These are phyloP conservation scores for Microcebus ravelobensis DNA, from an alignment of 2,113 vertebrate genomes.

Conservation along the genomic window DNA sequence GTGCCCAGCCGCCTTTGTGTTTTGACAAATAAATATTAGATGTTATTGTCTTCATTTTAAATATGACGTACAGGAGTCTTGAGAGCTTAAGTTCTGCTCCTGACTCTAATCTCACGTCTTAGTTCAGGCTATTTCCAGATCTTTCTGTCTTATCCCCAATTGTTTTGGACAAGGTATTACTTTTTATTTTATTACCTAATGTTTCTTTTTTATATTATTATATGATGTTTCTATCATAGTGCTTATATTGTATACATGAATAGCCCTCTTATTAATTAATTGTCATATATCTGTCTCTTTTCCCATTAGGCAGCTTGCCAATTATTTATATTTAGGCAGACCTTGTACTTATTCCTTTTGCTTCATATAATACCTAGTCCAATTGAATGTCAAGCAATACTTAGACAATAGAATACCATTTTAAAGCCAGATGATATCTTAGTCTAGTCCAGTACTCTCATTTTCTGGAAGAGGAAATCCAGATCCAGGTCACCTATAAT, in stretches of 20 bases:
- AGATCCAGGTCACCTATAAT: not conserved
- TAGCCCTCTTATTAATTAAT: not conserved
- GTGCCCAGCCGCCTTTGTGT: not conserved
- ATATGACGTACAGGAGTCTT: not conserved
- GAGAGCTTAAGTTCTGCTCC: constrained; percentile 37
- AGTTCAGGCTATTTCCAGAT: constrained; percentile 26
- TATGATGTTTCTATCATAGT: constrained; percentile 12
- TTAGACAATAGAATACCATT: not conserved
- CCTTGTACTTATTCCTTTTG: not conserved
- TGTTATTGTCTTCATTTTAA: constrained; percentile 44
- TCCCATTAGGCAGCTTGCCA: not conserved
- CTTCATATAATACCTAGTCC: not conserved
- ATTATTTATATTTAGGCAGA: not conserved
- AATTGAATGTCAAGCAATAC: constrained; percentile 1
- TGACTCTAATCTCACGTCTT: constrained; percentile 13
- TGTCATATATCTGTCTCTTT: not conserved
- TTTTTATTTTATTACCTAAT: constrained; percentile 21
- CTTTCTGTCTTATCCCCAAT: not conserved
- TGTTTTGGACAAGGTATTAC: constrained; percentile 4
- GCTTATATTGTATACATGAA: not conserved
- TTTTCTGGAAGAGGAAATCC: constrained; percentile 1
- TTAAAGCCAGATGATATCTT: not conserved
- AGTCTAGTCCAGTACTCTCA: not conserved
- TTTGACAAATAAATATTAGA: constrained; percentile 36
- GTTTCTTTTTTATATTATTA: constrained; percentile 27